Evolutionary conservation across 2,797 vertebrate species (phyloP).

Genomic region (Urosaurus nigricauda): DNA sequence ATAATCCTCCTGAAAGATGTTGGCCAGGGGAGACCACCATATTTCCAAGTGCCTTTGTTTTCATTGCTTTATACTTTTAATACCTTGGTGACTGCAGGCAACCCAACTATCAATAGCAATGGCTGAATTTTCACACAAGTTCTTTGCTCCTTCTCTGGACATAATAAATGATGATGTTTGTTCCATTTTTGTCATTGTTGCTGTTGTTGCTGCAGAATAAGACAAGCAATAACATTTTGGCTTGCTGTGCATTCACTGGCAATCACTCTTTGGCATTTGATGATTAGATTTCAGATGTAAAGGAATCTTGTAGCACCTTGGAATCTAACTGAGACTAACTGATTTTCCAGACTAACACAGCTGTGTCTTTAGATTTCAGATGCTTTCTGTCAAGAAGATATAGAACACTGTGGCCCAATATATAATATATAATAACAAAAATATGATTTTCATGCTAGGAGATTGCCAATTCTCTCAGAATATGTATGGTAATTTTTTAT

Average conservation of each 20-base stretch:
- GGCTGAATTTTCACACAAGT: not conserved
- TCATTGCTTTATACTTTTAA: not conserved
- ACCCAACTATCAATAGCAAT: not conserved
- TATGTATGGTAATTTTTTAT: not conserved
- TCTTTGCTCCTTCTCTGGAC: not conserved
- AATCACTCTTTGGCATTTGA: not conserved
- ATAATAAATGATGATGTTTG: not conserved
- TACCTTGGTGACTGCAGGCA: not conserved
- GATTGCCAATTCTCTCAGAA: not conserved
- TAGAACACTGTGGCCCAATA: not conserved
- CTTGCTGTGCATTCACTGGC: not conserved
- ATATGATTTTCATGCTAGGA: not conserved
- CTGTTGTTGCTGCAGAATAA: not conserved
- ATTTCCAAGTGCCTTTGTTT: not conserved
- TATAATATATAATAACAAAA: not conserved
- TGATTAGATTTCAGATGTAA: not conserved
- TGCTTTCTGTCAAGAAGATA: constrained; percentile 16
- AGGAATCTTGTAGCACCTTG: too few species aligned
- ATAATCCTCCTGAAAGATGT: not conserved
- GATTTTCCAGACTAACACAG: too few species aligned
- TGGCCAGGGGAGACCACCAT: not conserved
- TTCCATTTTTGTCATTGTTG: not conserved
- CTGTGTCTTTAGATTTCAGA: not conserved
- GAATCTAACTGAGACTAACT: too few species aligned
- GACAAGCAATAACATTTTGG: not conserved